Percentiles rank a stretch among this genome's conserved stretches.
Evolutionary conservation across 2,113 vertebrate genomes (phyloP).

Genomic region (Phaethornis superciliosus): DNA sequence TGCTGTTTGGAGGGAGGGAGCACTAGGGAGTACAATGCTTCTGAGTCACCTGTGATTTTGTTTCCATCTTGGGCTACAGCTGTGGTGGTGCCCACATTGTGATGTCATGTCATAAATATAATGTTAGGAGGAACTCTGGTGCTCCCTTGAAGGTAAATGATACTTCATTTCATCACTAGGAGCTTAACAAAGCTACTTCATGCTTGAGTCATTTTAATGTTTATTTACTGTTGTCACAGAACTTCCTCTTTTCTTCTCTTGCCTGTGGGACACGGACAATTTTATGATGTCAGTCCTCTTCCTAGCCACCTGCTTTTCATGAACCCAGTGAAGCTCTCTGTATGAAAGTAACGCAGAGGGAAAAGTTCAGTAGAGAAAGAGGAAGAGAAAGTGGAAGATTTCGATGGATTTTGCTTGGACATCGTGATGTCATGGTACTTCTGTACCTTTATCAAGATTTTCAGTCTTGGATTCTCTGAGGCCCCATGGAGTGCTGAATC

Average conservation of each 20-base stretch:
- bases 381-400: background rate
- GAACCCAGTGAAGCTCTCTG: background rate
- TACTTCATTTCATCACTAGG: background rate
- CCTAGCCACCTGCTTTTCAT: background rate
- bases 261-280: background rate
- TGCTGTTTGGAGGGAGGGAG: background rate
- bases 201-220: background rate
- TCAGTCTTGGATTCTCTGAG: background rate
- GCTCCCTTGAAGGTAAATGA: background rate
- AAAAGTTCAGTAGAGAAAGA: background rate
- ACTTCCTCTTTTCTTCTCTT: background rate
- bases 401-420: background rate
- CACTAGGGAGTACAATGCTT: background rate
- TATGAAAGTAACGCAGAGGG: background rate
- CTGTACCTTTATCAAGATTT: background rate
- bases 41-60: constrained; percentile 14
- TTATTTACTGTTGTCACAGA: background rate
- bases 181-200: background rate
- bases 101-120: background rate
- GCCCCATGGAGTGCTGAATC: background rate
- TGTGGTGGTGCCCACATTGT: background rate
- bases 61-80: background rate
- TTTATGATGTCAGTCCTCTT: background rate
- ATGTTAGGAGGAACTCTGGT: background rate
- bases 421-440: fast-evolving